A percentile compares a stretch with the other conserved stretches of the same genome.
Conservation (phyloP, 2,797 vertebrate species). For the Merluccius polli region DNA sequence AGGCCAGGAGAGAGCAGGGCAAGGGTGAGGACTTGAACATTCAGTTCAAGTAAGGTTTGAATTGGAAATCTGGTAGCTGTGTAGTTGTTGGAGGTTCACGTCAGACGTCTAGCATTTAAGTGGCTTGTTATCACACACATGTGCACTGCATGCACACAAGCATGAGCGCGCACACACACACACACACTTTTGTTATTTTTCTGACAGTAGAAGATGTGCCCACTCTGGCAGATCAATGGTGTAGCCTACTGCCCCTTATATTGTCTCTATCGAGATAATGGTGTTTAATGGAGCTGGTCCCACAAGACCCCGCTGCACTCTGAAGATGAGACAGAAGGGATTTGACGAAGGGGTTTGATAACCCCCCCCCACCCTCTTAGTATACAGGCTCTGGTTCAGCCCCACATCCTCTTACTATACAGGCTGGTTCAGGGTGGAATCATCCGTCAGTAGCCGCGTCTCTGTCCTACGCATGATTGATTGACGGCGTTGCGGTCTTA, state of each 20-base stretch:
- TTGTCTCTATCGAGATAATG: slow-evolving; percentile 59
- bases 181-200: background rate
- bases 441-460: slow-evolving; percentile 32
- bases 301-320: slow-evolving; percentile 37
- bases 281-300: slow-evolving; percentile 56
- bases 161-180: background rate
- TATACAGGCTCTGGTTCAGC: background rate
- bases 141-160: too few species aligned
- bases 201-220: slow-evolving; percentile 31
- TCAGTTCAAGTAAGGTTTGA: background rate
- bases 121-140: background rate
- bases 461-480: slow-evolving; percentile 46
- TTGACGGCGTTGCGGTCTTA: slow-evolving; percentile 47
- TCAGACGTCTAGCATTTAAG: background rate
- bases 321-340: slow-evolving; percentile 25
- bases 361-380: background rate
- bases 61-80: too few species aligned
- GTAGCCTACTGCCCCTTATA: slow-evolving; percentile 30
- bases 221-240: slow-evolving; percentile 46
- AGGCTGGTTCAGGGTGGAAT: slow-evolving; percentile 5
- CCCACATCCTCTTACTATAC: too few species aligned
- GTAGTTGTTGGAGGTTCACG: background rate
- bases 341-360: background rate
- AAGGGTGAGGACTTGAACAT: too few species aligned
- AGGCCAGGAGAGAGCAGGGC: too few species aligned